These are phyloP conservation scores for Baronia brevicornis DNA, from an alignment of 2,888 invertebrate genomes.

Conservation along the genomic window DNA sequence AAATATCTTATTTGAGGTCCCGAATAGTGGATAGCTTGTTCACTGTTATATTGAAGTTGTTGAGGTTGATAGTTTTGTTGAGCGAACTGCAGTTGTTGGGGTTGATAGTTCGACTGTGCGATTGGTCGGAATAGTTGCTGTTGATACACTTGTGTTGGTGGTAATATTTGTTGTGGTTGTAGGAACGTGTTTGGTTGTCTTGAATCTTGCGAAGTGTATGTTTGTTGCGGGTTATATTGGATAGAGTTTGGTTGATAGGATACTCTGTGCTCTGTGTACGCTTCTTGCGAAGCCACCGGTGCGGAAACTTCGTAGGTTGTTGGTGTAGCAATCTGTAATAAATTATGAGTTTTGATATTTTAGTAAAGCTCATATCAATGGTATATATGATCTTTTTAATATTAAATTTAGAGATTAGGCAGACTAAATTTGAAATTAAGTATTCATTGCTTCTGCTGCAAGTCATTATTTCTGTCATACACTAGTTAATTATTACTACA, in stretches of 20 bases:
- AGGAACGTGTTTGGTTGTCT: conserved; percentile 21
- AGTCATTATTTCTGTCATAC: too few species aligned
- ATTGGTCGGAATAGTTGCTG: conserved; percentile 10
- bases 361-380: too few species aligned
- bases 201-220: conserved; percentile 21
- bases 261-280: conserved; percentile 47
- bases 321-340: conserved; percentile 43
- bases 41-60: conserved; percentile 14
- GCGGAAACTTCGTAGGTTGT: conserved; percentile 51
- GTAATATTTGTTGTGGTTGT: conserved; percentile 21
- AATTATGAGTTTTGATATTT: too few species aligned
- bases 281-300: conserved; percentile 49
- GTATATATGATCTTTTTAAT: conserved; percentile 5
- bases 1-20: conserved; percentile 9
- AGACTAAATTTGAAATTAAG: too few species aligned
- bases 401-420: neutral
- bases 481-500: too few species aligned
- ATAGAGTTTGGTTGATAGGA: conserved; percentile 28
- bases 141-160: conserved; percentile 9
- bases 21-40: conserved; percentile 7
- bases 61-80: conserved; percentile 9
- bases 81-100: conserved; percentile 14
- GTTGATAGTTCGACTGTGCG: conserved; percentile 7
- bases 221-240: conserved; percentile 26
- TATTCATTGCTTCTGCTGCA: too few species aligned